Base-by-base conservation (phyloP, 1,140 invertebrate genomes). In the Portunus trituberculatus region DNA sequence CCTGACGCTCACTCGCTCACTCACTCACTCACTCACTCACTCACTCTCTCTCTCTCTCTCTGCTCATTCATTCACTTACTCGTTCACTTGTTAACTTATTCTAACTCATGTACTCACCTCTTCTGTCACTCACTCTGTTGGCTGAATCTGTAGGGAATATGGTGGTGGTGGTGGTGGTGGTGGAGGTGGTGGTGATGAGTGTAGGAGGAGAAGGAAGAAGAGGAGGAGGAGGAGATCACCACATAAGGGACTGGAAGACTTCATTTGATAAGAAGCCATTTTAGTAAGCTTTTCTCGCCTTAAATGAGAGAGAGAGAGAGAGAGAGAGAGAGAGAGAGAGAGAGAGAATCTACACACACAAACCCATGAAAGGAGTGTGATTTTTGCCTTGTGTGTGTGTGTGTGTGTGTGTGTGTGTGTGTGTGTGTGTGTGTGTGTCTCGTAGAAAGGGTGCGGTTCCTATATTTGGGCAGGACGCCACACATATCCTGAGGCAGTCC, bases 401-500 rank as follows among this genome's bases (percentile, higher is more conserved):
- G 52, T 59, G 52, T 59, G 52, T 59, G 52, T 59, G 52, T 59
- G 52, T 59, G 16, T 59, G 52, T 59, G 52, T 59, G 52, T 59
- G 12, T 59, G 67, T 76, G 67, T 76, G 67, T 76, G 67, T 76
- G 20, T 76, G 67, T 76, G 20, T 76, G 67, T 76, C 0, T n/a
- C 2, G 67, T 76, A 76, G 67, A 25, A 76, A 0, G 67, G 67
- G 67, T 76, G 67, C 67, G 67, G 67, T 76, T 91, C 12, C 90
- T 91, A 91, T 91, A 91, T 91, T 25, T 32, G 90, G 90, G 31
- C 7, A 76, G 29, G 52, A 91, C 52, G 52, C 90, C 39, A 25
- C 90, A 76, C 52, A 12, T 76, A 32, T 76, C 52, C 52, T 32
- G 29, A n/a, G 90, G 90, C 52, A 76, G 32, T 91, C 89, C 67